Percentiles rank a stretch among this genome's conserved stretches.
phyloP scores from a whole-genome alignment of 2,888 invertebrate species.

The Melinaea menophilus region DNA sequence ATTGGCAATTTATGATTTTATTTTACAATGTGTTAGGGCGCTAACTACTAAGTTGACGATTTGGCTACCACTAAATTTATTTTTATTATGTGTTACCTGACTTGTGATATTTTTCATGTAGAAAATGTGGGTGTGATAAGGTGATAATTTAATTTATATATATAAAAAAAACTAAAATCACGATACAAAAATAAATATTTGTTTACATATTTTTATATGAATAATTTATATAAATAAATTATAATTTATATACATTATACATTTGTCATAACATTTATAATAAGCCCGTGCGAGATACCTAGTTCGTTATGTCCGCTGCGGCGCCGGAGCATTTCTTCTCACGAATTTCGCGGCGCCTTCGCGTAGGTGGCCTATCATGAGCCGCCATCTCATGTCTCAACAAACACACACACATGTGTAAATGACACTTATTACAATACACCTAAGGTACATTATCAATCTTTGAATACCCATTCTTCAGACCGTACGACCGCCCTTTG shows the following conservation, averaged over 20 bases:
- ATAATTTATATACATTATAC: neutral
- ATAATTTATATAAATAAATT: neutral
- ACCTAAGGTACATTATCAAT: constrained; percentile 43
- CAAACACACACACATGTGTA: constrained; percentile 40
- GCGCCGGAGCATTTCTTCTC: constrained; percentile 68
- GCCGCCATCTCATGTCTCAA: constrained; percentile 56
- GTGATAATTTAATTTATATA: constrained; percentile 21
- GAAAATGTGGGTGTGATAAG: constrained; percentile 20
- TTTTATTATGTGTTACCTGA: constrained; percentile 43
- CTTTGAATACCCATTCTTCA: constrained; percentile 29
- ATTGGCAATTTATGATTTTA: constrained; percentile 33
- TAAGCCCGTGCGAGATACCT: neutral
- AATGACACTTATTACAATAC: constrained; percentile 40
- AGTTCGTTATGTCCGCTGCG: constrained; percentile 24
- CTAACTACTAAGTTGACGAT: constrained; percentile 38
- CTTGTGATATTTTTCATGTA: constrained; percentile 37
- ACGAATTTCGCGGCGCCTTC: constrained; percentile 72
- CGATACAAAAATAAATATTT: too few relatives aligned
- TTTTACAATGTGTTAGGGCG: constrained; percentile 33
- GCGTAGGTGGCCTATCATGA: constrained; percentile 72
- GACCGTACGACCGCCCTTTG: constrained; percentile 56
- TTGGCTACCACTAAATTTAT: constrained; percentile 31
- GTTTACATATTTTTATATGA: neutral
- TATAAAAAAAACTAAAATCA: constrained; percentile 6
- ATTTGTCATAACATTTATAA: neutral